Percentiles rank a stretch among this genome's conserved stretches.
phyloP scores from a whole-genome alignment of 2,797 vertebrate species.

The Malacoctenus gilli region DNA sequence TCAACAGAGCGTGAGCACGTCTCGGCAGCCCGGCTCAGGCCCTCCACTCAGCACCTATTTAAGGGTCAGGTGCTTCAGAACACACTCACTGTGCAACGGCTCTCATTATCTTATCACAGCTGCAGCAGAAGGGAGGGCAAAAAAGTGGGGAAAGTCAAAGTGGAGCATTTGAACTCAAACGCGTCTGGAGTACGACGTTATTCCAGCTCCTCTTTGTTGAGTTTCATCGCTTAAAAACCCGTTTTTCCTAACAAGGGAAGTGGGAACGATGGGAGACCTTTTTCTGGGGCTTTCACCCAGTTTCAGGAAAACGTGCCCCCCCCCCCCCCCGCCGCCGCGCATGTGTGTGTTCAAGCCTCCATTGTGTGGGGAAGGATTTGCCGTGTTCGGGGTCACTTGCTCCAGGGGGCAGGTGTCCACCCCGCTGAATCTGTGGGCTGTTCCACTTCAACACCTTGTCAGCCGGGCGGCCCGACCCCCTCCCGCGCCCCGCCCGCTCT shows the following conservation, averaged over 20 bases:
- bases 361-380: conserved; percentile 65
- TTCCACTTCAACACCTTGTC: conserved; percentile 79
- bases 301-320: neutral
- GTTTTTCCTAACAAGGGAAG: too few relatives aligned
- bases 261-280: too few relatives aligned
- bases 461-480: conserved; percentile 44
- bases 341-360: neutral
- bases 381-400: conserved; percentile 65
- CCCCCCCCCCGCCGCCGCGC: too few relatives aligned
- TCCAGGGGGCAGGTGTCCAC: conserved; percentile 71
- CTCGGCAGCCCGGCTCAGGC: conserved; percentile 63
- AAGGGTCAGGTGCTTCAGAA: conserved; percentile 79
- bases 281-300: too few relatives aligned
- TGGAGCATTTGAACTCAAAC: neutral
- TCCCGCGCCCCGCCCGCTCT: conserved; percentile 28
- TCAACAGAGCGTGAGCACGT: conserved; percentile 84
- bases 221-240: too few relatives aligned
- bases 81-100: conserved; percentile 61
- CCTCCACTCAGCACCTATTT: conserved; percentile 79
- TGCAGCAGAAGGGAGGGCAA: conserved; percentile 10
- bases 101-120: conserved; percentile 80
- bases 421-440: conserved; percentile 65
- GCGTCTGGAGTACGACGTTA: too few relatives aligned
- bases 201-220: too few relatives aligned
- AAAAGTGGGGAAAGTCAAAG: conserved; percentile 25